Percentiles rank a stretch among this genome's conserved stretches.
These are phyloP conservation scores for Quadroppia sp. DNA, from an alignment of 2,888 invertebrate genomes.

Conservation along the genomic window DNA sequence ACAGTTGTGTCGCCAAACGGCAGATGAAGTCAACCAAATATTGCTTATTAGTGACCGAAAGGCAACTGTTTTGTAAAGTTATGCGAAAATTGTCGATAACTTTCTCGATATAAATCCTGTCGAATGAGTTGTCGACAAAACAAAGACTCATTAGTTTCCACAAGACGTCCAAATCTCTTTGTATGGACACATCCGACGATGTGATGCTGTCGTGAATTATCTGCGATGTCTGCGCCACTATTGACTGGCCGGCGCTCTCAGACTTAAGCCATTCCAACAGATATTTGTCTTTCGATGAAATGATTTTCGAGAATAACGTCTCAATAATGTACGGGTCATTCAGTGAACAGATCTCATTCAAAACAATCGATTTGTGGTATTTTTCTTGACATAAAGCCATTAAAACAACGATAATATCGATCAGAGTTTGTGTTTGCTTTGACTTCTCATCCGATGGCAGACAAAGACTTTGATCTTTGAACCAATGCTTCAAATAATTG, in stretches of 20 bases:
- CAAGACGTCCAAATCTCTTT: constrained; percentile 1
- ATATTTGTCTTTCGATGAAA: not conserved
- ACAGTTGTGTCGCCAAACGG: constrained; percentile 7
- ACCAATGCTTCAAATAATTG: not conserved
- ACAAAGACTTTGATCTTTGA: not conserved
- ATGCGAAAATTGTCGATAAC: constrained; percentile 9
- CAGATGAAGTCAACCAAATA: constrained; percentile 19
- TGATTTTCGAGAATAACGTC: not conserved
- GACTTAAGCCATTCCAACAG: constrained; percentile 2
- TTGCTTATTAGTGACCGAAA: not conserved
- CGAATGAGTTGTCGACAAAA: constrained; percentile 1
- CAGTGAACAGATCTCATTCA: not conserved
- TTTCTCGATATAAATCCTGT: not conserved
- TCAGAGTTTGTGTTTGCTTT: not conserved
- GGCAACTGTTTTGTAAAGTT: not conserved
- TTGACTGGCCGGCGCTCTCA: not conserved
- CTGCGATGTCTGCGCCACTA: not conserved
- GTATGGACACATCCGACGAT: not conserved
- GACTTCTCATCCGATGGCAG: not conserved
- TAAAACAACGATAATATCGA: not conserved
- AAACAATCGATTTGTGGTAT: not conserved
- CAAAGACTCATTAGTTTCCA: constrained; percentile 25
- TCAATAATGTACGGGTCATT: constrained; percentile 7
- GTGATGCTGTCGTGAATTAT: not conserved
- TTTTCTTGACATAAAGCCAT: not conserved